A percentile compares a stretch with the other conserved stretches of the same genome.
Conservation (phyloP, 2,113 vertebrate genomes). For the Microcebus ravelobensis region DNA sequence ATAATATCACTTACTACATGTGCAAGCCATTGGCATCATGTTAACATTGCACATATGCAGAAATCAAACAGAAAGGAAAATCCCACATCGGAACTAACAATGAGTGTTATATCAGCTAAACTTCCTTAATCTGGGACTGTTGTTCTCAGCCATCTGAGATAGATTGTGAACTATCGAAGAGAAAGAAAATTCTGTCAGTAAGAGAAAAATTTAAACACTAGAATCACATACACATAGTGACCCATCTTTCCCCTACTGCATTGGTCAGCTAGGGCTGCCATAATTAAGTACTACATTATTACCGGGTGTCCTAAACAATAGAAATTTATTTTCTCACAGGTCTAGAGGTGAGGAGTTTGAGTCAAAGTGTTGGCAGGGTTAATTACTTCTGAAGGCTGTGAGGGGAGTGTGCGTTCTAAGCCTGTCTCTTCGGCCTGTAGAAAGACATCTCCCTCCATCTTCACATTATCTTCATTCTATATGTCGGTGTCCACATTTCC, state of each 20-base stretch:
- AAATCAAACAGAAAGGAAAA: not conserved
- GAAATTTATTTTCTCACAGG: not conserved
- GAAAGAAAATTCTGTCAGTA: not conserved
- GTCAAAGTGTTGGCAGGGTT: not conserved
- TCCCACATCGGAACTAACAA: not conserved
- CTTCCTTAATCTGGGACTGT: not conserved
- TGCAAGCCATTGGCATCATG: not conserved
- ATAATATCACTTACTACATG: conserved; percentile 50
- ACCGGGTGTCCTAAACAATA: not conserved
- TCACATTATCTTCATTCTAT: not conserved
- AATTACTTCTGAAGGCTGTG: not conserved
- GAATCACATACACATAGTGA: not conserved
- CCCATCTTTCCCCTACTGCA: not conserved
- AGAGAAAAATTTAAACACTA: not conserved
- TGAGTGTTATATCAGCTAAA: not conserved
- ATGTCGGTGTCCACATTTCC: not conserved
- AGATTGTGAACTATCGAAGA: not conserved
- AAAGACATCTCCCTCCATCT: not conserved
- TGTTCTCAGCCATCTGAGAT: not conserved
- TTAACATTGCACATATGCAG: not conserved
- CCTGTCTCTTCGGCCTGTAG: not conserved
- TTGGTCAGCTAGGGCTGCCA: not conserved
- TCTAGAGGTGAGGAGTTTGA: not conserved
- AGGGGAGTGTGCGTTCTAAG: not conserved
- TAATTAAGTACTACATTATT: not conserved